Base-by-base conservation (phyloP, 2,113 vertebrate genomes). In the Phyllostomus discolor region DNA sequence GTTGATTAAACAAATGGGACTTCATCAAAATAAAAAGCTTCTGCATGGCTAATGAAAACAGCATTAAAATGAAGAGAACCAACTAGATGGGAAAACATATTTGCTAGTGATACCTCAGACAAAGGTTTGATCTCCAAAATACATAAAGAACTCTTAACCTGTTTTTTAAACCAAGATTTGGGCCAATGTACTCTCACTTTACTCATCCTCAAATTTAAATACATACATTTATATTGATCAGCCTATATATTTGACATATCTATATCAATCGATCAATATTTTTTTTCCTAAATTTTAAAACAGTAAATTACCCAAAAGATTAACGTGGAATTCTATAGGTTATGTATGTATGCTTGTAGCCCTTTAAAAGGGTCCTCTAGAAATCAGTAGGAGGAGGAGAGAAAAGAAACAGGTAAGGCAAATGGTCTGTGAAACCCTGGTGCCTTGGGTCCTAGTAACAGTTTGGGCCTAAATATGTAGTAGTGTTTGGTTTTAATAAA, bases 201-300 rank as follows among this genome's bases (percentile, higher is more conserved):
- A 73, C 35, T 88, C 73, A 88, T 67, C 22, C 35, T 90, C 87
- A 75, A 86, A 84, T 94, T 79, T 92, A 95, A 95, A 78, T 59
- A 69, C 52, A 66, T 69, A 12, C 10, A 22, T 90, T n/a, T 92
- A 2, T 78, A 20, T 66, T 91, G 52, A 46, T 70, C 22, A 46
- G 0, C 64, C 16, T 50, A 7, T 66, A 31, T 82, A 50, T 66
- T 90, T 90, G 48, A 38, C 48, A 46, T 91, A 19, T 52, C 66
- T 95, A 16, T 83, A 31, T 67, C 50, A 48, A 16, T 48, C 0
- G 28, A 26, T 70, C 54, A 59, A 20, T 91, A 66, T 46, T 91
- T 69, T 78, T 19, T 26, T 46, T 41, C 38, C 48, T 73, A 6
- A 69, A 72, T 84, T 91, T 84, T 95, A 81, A 22, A 84, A 22